Evolutionary conservation across 1,140 invertebrate genomes (phyloP).

Genomic region (Holotrichia oblita): DNA sequence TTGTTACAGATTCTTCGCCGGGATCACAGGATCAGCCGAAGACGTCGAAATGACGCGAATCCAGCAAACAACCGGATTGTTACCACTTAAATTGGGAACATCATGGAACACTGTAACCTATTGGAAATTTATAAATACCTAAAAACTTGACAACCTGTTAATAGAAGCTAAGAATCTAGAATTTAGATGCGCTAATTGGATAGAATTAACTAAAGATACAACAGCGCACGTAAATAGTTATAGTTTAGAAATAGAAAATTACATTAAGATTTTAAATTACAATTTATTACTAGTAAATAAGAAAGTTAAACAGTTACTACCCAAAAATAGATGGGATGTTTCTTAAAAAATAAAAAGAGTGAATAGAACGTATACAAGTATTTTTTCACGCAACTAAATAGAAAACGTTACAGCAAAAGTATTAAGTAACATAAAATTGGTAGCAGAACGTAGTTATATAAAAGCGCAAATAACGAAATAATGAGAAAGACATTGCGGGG

Average conservation of each 20-base stretch:
- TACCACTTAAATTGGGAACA: constrained; percentile 5
- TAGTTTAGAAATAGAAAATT: not conserved
- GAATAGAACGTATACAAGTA: too few species aligned
- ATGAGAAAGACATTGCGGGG: too few species aligned
- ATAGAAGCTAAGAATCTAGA: not conserved
- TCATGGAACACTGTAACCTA: not conserved
- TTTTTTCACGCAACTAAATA: too few species aligned
- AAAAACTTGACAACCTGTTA: not conserved
- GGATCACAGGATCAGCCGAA: not conserved
- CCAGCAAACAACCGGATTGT: not conserved
- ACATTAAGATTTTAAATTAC: too few species aligned
- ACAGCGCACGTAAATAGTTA: not conserved
- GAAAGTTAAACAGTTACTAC: too few species aligned
- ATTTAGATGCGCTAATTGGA: not conserved
- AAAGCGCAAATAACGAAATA: too few species aligned
- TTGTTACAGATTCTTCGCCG: constrained; percentile 24
- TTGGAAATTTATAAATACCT: constrained; percentile 25
- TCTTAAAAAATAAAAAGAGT: too few species aligned
- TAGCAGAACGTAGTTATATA: too few species aligned
- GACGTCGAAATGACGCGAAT: not conserved
- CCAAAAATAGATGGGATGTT: too few species aligned
- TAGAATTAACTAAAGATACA: not conserved
- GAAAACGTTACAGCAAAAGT: too few species aligned
- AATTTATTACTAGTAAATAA: too few species aligned
- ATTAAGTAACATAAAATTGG: too few species aligned